Evolutionary conservation across 2,113 vertebrate species (phyloP), one percentile per base, ranked within the genome.

Genomic region (Rhodinocichla rosea): DNA sequence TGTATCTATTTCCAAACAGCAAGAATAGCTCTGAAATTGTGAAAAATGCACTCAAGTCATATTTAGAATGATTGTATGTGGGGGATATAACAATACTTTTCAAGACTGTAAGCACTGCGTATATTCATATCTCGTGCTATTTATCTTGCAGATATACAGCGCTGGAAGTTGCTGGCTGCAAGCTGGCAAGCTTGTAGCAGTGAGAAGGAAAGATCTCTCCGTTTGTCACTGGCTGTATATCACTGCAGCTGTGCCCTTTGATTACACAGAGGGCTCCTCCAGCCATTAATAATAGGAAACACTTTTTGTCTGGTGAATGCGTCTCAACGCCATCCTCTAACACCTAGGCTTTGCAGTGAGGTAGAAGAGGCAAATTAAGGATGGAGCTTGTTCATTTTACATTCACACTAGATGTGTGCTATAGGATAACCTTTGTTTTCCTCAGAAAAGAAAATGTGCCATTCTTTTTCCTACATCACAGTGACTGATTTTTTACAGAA

Each of bases 231-330:
- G 97, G 96, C 98, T 49, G 97, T 98, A 98, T 97, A 98, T 98
- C 98, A 98, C 94, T 2, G 71, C 97, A 96, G 97, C 98, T 97
- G 97, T 98, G 98, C 98, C 98, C 98, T 98, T 98, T 98, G 98
- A 98, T 98, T 98, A 98, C 98, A 98, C 96, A 97, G 96, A 95
- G 98, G 97, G 95, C 96, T 97, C 95, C 97, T 95, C 96, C 95
- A 97, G 98, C 97, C 98, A 98, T 98, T 98, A 98, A 98, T 98
- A 98, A 98, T 83, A 75, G 94, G 90, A 97, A 98, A 96, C 92
- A 97, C 97, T 98, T 98, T 98, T 98, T 98, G 98, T 98, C 98
- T 98, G 97, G 96, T 94, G 97, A 98, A 97, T 98, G 97, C 94
- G 96, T 97, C 85, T 86, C 81, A 21, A 3, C 73, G 28, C 78